Conservation (phyloP, 2,113 vertebrate genomes). For the Pelecanoides urinatrix region DNA sequence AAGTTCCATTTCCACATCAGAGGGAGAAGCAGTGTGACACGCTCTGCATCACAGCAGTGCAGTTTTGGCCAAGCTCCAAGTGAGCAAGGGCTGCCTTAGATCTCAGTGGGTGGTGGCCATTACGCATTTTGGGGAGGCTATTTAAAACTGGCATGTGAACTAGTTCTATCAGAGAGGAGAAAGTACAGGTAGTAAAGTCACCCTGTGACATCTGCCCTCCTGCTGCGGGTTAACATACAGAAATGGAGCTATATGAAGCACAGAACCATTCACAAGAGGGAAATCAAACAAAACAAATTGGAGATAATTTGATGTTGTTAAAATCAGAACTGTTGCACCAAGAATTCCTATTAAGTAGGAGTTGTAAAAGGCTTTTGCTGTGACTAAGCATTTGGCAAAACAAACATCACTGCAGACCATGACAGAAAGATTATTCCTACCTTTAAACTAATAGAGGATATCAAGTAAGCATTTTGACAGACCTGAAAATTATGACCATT, state of each 20-base stretch:
- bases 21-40: slow-evolving; percentile 61
- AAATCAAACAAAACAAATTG: slow-evolving; percentile 76
- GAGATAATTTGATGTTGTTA: slow-evolving; percentile 72
- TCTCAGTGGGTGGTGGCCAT: slow-evolving; percentile 73
- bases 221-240: slow-evolving; percentile 72
- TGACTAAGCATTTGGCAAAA: slow-evolving; percentile 70
- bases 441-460: slow-evolving; percentile 19
- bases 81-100: slow-evolving; percentile 65
- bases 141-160: slow-evolving; percentile 73
- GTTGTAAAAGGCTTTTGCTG: slow-evolving; percentile 57
- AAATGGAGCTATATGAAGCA: slow-evolving; percentile 59
- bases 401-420: slow-evolving; percentile 47
- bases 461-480: slow-evolving; percentile 49
- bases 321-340: slow-evolving; percentile 57
- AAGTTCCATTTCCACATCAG: slow-evolving; percentile 69
- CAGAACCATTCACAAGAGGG: slow-evolving; percentile 48
- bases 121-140: slow-evolving; percentile 66
- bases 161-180: slow-evolving; percentile 69
- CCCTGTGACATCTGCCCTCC: slow-evolving; percentile 73
- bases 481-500: neutral
- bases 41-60: slow-evolving; percentile 66
- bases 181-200: slow-evolving; percentile 73
- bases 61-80: slow-evolving; percentile 71
- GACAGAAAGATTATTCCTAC: slow-evolving; percentile 51
- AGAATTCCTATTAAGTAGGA: slow-evolving; percentile 28